phyloP scores from a whole-genome alignment of 2,888 invertebrate species.

The Melanophora roralis region DNA sequence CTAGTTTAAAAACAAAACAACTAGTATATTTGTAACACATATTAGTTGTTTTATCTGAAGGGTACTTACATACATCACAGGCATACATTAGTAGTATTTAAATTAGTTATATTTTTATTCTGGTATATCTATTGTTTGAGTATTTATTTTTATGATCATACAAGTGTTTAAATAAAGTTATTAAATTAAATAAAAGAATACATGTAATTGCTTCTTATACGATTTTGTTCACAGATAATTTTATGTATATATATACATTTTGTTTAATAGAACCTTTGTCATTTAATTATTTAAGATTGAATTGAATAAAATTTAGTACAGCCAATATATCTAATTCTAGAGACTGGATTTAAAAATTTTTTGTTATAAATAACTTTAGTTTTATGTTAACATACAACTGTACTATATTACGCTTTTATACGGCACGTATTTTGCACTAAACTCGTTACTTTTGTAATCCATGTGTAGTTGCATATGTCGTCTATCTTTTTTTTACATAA shows the following conservation, averaged over 20 bases:
- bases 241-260: neutral
- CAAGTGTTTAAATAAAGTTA: constrained; percentile 30
- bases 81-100: neutral
- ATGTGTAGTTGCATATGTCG: too few species aligned
- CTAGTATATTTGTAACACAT: too few species aligned
- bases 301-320: constrained; percentile 32
- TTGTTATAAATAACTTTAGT: too few species aligned
- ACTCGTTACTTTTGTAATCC: too few species aligned
- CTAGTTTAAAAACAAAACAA: too few species aligned
- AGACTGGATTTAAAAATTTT: too few species aligned
- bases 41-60: too few species aligned
- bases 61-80: neutral
- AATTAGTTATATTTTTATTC: constrained; percentile 6
- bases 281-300: constrained; percentile 37
- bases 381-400: too few species aligned
- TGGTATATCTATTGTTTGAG: neutral
- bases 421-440: too few species aligned
- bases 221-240: constrained; percentile 52
- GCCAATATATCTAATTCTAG: too few species aligned
- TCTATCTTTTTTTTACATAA: too few species aligned
- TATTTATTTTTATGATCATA: neutral
- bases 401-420: too few species aligned
- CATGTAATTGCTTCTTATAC: constrained; percentile 29
- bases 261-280: constrained; percentile 24
- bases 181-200: constrained; percentile 55